Evolutionary conservation across 2,888 invertebrate genomes (phyloP).

Genomic region (Platerodrilus igneus): DNA sequence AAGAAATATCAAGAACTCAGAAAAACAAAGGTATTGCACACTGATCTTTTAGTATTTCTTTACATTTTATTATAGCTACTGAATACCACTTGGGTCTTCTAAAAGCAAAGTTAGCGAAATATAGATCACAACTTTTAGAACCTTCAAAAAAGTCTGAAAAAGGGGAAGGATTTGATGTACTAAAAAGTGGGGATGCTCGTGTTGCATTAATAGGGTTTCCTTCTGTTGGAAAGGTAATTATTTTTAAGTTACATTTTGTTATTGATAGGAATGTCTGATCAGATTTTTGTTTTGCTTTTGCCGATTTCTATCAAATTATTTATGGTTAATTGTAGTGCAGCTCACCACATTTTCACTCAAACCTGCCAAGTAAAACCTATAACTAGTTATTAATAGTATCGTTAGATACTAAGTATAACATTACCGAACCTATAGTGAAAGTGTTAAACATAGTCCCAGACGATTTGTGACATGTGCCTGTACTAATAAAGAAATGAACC

Average conservation of each 20-base stretch:
- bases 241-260: constrained; percentile 24
- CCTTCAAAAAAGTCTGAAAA: constrained; percentile 92
- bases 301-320: too few relatives aligned
- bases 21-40: constrained; percentile 91
- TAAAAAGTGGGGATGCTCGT: constrained; percentile 98
- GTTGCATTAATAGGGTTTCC: constrained; percentile 98
- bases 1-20: constrained; percentile 96
- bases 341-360: too few relatives aligned
- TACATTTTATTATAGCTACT: constrained; percentile 67
- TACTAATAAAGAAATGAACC: too few relatives aligned
- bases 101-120: constrained; percentile 95
- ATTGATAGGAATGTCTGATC: neutral
- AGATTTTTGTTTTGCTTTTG: neutral
- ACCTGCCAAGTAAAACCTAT: too few relatives aligned
- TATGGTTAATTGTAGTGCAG: too few relatives aligned
- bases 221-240: constrained; percentile 92
- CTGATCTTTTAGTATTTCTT: constrained; percentile 8
- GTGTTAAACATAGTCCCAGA: too few relatives aligned
- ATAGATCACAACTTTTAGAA: constrained; percentile 89
- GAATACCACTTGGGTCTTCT: constrained; percentile 97
- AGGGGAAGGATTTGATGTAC: constrained; percentile 97
- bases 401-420: too few relatives aligned
- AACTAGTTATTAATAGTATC: too few relatives aligned
- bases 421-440: too few relatives aligned
- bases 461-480: too few relatives aligned